Evolutionary conservation across 2,888 invertebrate genomes (phyloP).

Genomic region (Drosophila pegasa): DNA sequence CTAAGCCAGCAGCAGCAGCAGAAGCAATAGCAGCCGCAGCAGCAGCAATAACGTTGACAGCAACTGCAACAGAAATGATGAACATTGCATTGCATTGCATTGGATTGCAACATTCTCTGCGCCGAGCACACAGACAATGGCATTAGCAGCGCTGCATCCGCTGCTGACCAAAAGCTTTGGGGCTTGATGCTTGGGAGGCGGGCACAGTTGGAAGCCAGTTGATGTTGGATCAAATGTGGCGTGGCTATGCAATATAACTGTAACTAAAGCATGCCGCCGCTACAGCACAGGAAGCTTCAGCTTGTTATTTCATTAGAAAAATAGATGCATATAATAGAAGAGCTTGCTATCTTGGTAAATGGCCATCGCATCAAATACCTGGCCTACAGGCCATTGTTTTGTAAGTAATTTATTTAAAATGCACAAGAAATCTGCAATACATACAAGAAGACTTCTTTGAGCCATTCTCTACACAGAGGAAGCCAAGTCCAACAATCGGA

Average conservation of each 20-base stretch:
- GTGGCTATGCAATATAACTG: conserved; percentile 42
- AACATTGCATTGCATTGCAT: conserved; percentile 16
- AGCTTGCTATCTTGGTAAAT: neutral
- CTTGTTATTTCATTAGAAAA: conserved; percentile 24
- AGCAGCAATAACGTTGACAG: conserved; percentile 28
- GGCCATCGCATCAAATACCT: neutral
- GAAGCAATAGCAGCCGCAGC: conserved; percentile 4
- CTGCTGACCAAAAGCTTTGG: conserved; percentile 35
- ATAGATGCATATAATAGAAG: neutral
- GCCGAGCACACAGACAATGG: conserved; percentile 32
- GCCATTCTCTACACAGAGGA: neutral
- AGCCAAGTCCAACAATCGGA: too few species aligned
- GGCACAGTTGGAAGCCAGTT: conserved; percentile 49
- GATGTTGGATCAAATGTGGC: conserved; percentile 53
- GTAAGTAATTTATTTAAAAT: neutral
- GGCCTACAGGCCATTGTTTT: neutral
- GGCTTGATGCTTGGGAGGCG: conserved; percentile 37
- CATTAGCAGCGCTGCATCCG: conserved; percentile 26
- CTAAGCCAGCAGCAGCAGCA: conserved; percentile 14
- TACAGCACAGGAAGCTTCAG: conserved; percentile 46
- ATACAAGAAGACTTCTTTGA: neutral
- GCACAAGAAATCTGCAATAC: neutral
- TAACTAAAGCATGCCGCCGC: conserved; percentile 46
- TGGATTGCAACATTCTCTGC: conserved; percentile 43
- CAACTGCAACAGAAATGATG: conserved; percentile 17